Percentiles rank a stretch among this genome's conserved stretches.
phyloP scores from a whole-genome alignment of 2,888 invertebrate genomes.

The Sisyra terminalis region DNA sequence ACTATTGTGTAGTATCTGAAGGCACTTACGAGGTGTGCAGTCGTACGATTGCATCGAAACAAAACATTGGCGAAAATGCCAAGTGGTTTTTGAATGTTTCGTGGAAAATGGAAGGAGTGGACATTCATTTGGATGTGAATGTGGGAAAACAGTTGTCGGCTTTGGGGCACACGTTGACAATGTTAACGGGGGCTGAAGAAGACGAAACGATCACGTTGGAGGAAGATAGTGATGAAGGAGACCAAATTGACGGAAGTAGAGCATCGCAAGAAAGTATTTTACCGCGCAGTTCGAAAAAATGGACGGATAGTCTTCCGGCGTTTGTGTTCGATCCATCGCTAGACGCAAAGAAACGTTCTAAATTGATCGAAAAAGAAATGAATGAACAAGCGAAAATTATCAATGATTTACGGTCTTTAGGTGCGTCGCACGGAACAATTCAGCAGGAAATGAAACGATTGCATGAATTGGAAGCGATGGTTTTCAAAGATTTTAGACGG shows the following conservation, averaged over 20 bases:
- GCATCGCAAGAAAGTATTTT: conserved; percentile 28
- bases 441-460: conserved; percentile 84
- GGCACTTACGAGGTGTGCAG: conserved; percentile 97
- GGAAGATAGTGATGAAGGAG: conserved; percentile 61
- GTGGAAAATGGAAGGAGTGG: conserved; percentile 99
- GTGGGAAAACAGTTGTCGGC: conserved; percentile 93
- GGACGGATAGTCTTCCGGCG: conserved; percentile 61
- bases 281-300: conserved; percentile 24
- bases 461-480: conserved; percentile 83
- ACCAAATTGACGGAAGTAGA: conserved; percentile 44
- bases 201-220: conserved; percentile 55
- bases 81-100: conserved; percentile 97
- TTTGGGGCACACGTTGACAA: conserved; percentile 87
- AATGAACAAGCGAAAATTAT: conserved; percentile 93
- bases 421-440: conserved; percentile 79
- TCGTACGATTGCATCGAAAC: conserved; percentile 75
- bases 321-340: conserved; percentile 68
- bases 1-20: conserved; percentile 93
- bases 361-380: conserved; percentile 92
- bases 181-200: conserved; percentile 81
- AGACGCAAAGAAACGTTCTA: conserved; percentile 72
- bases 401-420: conserved; percentile 73
- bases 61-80: conserved; percentile 61
- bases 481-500: conserved; percentile 85
- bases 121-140: conserved; percentile 88